These are phyloP conservation scores for Deilephila elpenor DNA, from an alignment of 2,888 invertebrate genomes.

Conservation along the genomic window DNA sequence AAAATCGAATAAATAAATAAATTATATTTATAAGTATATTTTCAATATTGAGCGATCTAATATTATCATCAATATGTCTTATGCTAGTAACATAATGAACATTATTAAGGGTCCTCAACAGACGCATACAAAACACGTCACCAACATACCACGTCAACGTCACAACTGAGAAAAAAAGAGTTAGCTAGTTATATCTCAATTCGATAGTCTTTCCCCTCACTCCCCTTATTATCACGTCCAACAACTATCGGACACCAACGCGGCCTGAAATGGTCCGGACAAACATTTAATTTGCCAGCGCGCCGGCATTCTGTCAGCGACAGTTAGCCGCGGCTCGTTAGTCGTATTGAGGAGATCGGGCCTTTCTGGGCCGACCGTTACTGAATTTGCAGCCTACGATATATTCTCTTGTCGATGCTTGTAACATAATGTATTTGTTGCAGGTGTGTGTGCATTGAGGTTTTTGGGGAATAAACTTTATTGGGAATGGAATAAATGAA, in stretches of 20 bases:
- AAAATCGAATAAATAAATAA: no score
- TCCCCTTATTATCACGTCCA: not conserved
- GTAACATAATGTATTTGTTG: conserved; percentile 25
- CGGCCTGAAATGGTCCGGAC: conserved; percentile 1
- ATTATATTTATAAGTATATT: no score
- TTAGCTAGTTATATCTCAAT: no score
- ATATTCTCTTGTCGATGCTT: conserved; percentile 20
- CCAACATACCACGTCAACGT: no score
- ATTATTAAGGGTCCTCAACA: no score
- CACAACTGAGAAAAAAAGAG: no score
- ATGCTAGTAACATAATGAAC: no score
- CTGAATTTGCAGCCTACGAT: conserved; percentile 32
- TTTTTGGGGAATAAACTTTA: not conserved
- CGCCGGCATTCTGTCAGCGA: conserved; percentile 28
- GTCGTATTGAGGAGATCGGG: conserved; percentile 20
- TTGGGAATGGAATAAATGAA: not conserved
- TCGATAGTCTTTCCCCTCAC: no score
- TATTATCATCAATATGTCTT: no score
- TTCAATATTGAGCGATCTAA: no score
- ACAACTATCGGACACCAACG: not conserved
- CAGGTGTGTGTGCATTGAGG: no score
- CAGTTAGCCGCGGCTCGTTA: conserved; percentile 29
- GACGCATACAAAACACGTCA: no score
- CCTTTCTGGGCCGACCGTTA: conserved; percentile 42
- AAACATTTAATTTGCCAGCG: conserved; percentile 23